A percentile compares a stretch with the other conserved stretches of the same genome.
Evolutionary conservation across 2,888 invertebrate genomes (phyloP).

Genomic region (Luperina nickerlii): DNA sequence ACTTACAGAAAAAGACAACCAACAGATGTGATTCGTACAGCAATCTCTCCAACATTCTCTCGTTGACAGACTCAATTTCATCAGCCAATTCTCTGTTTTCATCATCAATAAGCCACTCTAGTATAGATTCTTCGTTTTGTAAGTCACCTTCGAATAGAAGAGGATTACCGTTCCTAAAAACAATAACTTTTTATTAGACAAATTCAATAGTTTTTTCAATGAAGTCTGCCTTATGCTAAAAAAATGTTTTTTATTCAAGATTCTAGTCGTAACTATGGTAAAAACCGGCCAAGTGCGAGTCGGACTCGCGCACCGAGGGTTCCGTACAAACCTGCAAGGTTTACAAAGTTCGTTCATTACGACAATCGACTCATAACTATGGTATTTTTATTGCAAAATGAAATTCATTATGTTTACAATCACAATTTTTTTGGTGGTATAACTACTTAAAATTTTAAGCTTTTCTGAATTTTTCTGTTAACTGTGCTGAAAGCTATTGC

Average conservation of each 20-base stretch:
- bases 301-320: too few species aligned
- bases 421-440: too few species aligned
- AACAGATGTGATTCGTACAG: conserved; percentile 96
- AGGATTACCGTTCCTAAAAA: conserved; percentile 95
- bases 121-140: conserved; percentile 97
- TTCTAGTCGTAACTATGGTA: neutral
- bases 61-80: conserved; percentile 98
- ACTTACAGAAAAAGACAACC: conserved; percentile 97
- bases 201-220: neutral
- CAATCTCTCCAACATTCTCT: conserved; percentile 96
- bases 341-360: too few species aligned
- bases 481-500: too few species aligned
- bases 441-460: too few species aligned
- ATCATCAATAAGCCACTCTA: conserved; percentile 98
- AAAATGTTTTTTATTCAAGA: neutral
- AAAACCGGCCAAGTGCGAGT: too few species aligned
- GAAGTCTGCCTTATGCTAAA: too few species aligned
- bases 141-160: conserved; percentile 97
- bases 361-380: too few species aligned
- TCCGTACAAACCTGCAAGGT: too few species aligned
- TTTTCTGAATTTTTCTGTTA: too few species aligned
- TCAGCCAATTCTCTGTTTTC: conserved; percentile 98
- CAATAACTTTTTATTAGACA: neutral
- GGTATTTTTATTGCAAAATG: too few species aligned
- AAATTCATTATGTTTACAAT: too few species aligned